These are phyloP conservation scores for Rhinophrynus dorsalis DNA, from an alignment of 2,797 vertebrate species.

Conservation along the genomic window DNA sequence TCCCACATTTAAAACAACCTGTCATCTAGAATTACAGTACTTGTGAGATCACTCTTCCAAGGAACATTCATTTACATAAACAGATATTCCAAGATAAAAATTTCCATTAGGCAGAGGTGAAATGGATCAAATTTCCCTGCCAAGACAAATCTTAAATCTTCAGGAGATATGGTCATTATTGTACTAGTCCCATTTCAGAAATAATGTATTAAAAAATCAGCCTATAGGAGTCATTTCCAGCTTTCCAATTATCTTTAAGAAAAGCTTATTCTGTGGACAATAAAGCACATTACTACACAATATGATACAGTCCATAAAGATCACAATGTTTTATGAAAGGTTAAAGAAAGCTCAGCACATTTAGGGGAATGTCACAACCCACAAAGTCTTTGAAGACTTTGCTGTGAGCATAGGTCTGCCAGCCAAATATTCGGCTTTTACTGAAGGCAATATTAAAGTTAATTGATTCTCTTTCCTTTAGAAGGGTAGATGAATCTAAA, in stretches of 20 bases:
- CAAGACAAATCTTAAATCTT: conserved; percentile 99
- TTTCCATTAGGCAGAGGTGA: conserved; percentile 99
- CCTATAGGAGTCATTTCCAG: conserved; percentile 96
- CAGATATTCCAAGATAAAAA: conserved; percentile 99
- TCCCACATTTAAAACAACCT: conserved; percentile 76
- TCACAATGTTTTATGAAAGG: conserved; percentile 98
- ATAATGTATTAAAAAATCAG: conserved; percentile 93
- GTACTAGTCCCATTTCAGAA: conserved; percentile 95
- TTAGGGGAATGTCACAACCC: conserved; percentile 91
- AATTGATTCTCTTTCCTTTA: conserved; percentile 34
- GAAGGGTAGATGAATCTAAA: conserved; percentile 15
- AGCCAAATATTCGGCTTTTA: conserved; percentile 69
- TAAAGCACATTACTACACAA: conserved; percentile 99
- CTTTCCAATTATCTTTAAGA: conserved; percentile 99
- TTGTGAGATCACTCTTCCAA: conserved; percentile 83
- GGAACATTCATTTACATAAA: conserved; percentile 98
- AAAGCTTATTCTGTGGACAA: conserved; percentile 99
- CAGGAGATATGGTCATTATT: conserved; percentile 99
- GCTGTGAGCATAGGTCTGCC: conserved; percentile 60
- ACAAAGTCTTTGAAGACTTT: conserved; percentile 83
- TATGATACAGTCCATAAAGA: conserved; percentile 99
- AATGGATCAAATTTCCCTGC: conserved; percentile 99
- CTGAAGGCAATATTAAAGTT: conserved; percentile 27
- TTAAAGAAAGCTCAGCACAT: conserved; percentile 99
- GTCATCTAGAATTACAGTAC: conserved; percentile 93